Conservation (phyloP, 1,140 invertebrate genomes). For the Holcopasites calliopsidis region DNA sequence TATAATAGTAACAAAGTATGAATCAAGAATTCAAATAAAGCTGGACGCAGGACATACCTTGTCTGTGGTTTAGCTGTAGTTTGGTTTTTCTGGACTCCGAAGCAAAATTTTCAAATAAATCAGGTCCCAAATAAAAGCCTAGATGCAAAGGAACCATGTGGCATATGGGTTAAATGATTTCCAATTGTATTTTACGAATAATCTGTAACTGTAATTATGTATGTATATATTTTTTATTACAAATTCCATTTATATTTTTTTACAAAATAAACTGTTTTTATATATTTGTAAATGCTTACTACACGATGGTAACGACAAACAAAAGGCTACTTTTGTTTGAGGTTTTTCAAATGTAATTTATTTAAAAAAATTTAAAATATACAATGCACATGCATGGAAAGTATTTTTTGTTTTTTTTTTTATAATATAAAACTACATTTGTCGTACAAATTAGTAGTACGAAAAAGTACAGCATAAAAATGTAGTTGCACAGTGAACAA, state of each 20-base stretch:
- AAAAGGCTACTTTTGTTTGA: conserved; percentile 44
- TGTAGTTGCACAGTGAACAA: conserved; percentile 64
- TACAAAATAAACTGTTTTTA: conserved; percentile 28
- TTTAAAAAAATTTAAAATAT: conserved; percentile 62
- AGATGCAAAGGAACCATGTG: too few species aligned
- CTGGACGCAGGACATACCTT: too few species aligned
- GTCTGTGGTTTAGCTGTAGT: too few species aligned
- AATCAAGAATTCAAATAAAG: too few species aligned
- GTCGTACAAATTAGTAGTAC: conserved; percentile 58
- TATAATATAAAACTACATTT: conserved; percentile 70
- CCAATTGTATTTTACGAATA: too few species aligned
- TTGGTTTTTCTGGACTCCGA: too few species aligned
- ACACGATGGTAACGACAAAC: conserved; percentile 40
- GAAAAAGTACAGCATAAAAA: conserved; percentile 67
- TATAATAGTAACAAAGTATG: too few species aligned
- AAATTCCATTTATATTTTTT: conserved; percentile 41
- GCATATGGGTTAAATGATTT: too few species aligned
- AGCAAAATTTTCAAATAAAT: too few species aligned
- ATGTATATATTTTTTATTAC: conserved; percentile 46
- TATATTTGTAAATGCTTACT: conserved; percentile 41
- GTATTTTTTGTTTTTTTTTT: conserved; percentile 63
- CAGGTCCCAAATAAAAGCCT: too few species aligned
- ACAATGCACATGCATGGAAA: conserved; percentile 62
- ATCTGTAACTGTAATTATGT: too few species aligned
- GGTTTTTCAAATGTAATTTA: conserved; percentile 62